Base-by-base conservation (phyloP, 2,888 invertebrate genomes). In the Hesperia comma region DNA sequence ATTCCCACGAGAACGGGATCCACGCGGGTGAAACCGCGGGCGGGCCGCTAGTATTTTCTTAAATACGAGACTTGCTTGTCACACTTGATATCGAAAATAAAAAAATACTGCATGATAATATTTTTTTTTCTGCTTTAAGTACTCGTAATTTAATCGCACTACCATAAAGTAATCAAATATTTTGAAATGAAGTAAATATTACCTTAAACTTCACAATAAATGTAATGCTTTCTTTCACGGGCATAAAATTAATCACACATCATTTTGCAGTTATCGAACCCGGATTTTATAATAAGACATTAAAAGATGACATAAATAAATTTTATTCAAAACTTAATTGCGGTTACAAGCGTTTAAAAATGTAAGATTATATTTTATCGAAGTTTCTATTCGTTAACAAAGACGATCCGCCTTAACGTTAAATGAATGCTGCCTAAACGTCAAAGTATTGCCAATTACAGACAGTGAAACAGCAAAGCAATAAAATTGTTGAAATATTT, bases 401-500 rank as follows among this genome's bases (percentile, higher is more conserved):
- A 26, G 26, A 7, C 7, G 6, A 5, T 15, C 15, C 15, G 6
- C n/a, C 17, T 15, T 17, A 15, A 46, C 43, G 43, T 46, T 17
- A 7, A 15, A 46, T 15, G 7, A 14, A 15, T 46, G 17, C 6
- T 17, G 15, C 21, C 8, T 4, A 51, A 41, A 14, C 32, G 6
- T 41, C 43, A 62, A 43, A n/a, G 41, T 55, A 37, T 61, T 51
- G 37, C 51, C 60, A 60, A 60, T 60, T 60, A 60, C 17, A 15
- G 3, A 37, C 37, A 12, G 37, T 37, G 14, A 15, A 46, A 46
- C 43, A 17, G 43, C 15, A 46, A 46, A 46, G 19, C 37, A 37
- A 63, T 33, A 64, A 58, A 58, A 32, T 63, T 53, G 58, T 53
- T 64, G 19, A 53, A 58, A 64, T 64, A 58, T 64, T 58, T 15